These are phyloP conservation scores for Pseudocheirus occidentalis DNA, from an alignment of 2,797 vertebrate genomes.

Conservation along the genomic window DNA sequence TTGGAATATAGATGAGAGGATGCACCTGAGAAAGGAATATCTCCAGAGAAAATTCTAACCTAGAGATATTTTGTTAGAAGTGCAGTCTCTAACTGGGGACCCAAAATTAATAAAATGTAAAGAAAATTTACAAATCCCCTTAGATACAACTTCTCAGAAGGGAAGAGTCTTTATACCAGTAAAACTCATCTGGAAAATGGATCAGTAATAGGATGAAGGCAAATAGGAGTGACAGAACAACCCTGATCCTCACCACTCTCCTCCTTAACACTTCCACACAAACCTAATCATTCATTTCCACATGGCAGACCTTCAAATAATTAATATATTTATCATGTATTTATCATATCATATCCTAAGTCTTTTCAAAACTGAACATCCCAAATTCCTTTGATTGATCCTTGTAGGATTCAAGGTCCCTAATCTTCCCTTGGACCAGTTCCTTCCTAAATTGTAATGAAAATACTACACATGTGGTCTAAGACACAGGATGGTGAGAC, in stretches of 20 bases:
- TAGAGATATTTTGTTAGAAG: background rate
- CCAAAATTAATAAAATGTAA: background rate
- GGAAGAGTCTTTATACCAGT: background rate
- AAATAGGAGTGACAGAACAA: background rate
- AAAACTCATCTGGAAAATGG: background rate
- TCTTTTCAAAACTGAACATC: background rate
- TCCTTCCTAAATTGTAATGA: background rate
- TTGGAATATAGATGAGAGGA: background rate
- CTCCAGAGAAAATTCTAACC: background rate
- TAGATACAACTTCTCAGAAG: background rate
- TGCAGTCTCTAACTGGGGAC: background rate
- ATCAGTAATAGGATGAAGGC: background rate
- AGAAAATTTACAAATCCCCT: background rate
- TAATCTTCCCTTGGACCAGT: background rate
- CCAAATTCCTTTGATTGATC: background rate
- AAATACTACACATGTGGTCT: background rate
- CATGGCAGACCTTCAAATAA: background rate
- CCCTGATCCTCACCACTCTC: background rate
- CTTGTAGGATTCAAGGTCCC: background rate
- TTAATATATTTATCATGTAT: background rate
- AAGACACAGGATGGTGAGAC: background rate
- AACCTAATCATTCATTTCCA: background rate
- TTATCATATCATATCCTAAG: background rate
- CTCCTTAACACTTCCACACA: background rate
- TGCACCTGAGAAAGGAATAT: background rate